A percentile compares a stretch with the other conserved stretches of the same genome.
Evolutionary conservation across 2,797 vertebrate genomes (phyloP).

Genomic region (Odontamblyopus rebecca): DNA sequence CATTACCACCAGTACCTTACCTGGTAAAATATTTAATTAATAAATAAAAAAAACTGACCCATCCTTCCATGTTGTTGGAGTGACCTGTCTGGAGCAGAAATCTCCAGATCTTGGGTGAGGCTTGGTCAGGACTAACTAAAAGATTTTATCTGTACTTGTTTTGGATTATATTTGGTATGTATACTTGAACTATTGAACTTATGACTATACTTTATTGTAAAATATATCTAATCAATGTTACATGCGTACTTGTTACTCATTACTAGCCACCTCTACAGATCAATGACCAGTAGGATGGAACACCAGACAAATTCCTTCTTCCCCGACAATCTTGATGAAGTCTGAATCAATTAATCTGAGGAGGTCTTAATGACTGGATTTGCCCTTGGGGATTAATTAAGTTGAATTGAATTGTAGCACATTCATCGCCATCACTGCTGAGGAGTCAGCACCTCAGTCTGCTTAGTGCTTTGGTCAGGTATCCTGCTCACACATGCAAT

Average conservation of each 20-base stretch:
- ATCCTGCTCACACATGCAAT: slow-evolving; percentile 4
- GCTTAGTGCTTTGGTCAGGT: slow-evolving; percentile 9
- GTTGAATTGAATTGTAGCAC: slow-evolving; percentile 6
- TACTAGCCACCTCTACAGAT: slow-evolving; percentile 3
- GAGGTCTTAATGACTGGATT: slow-evolving; percentile 11
- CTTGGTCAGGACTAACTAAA: too few relatives aligned
- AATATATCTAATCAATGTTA: neutral
- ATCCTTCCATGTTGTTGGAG: too few relatives aligned
- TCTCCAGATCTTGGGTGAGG: too few relatives aligned
- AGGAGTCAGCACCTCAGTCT: slow-evolving; percentile 9
- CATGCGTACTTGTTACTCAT: slow-evolving; percentile 3
- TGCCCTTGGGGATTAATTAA: slow-evolving; percentile 14
- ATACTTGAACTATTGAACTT: neutral
- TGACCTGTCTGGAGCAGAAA: too few relatives aligned
- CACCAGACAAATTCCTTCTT: slow-evolving; percentile 6
- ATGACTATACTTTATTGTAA: neutral
- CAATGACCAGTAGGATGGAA: slow-evolving; percentile 1
- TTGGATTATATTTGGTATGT: neutral
- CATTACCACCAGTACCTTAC: too few relatives aligned
- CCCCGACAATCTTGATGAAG: slow-evolving; percentile 8
- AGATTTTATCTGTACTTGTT: too few relatives aligned
- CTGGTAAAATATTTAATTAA: too few relatives aligned
- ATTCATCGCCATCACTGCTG: neutral
- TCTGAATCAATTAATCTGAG: slow-evolving; percentile 12
- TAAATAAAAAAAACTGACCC: too few relatives aligned